Conservation (phyloP, 2,797 vertebrate genomes). For the Enteromius mattozi region DNA sequence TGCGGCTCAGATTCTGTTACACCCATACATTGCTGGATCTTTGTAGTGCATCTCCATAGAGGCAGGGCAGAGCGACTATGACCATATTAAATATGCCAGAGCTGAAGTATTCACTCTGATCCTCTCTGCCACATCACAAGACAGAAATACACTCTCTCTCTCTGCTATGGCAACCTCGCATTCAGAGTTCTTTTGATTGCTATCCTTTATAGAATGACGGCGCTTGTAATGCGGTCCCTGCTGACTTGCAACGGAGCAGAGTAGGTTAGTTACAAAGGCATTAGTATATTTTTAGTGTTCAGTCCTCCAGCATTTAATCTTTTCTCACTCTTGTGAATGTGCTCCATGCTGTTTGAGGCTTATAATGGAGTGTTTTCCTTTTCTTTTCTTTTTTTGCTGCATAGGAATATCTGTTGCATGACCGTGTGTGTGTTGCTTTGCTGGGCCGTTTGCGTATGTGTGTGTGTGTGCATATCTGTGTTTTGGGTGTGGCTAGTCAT, state of each 20-base stretch:
- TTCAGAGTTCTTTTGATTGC: constrained; percentile 62
- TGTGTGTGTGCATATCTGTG: constrained; percentile 31
- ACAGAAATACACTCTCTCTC: constrained; percentile 61
- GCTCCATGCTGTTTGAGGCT: constrained; percentile 40
- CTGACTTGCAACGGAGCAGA: constrained; percentile 54
- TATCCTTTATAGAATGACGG: constrained; percentile 60
- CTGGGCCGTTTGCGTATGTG: constrained; percentile 27
- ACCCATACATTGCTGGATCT: constrained; percentile 34
- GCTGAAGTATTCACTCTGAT: constrained; percentile 54
- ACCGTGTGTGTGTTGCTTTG: constrained; percentile 26
- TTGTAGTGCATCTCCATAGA: constrained; percentile 45
- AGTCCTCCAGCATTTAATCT: constrained; percentile 53
- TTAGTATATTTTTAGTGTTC: constrained; percentile 61
- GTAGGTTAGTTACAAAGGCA: constrained; percentile 59
- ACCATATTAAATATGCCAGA: constrained; percentile 52
- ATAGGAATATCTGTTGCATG: constrained; percentile 49
- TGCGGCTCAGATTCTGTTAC: constrained; percentile 35
- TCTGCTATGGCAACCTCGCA: constrained; percentile 57
- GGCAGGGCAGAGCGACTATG: constrained; percentile 48
- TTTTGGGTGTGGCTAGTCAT: constrained; percentile 38
- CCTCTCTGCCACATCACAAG: constrained; percentile 58
- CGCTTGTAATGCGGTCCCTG: constrained; percentile 59
- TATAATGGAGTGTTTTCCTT: constrained; percentile 32
- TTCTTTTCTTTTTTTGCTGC: constrained; percentile 7
- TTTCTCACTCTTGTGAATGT: constrained; percentile 51